Evolutionary conservation across 2,113 vertebrate genomes (phyloP).

Genomic region (Nothobranchius furzeri): DNA sequence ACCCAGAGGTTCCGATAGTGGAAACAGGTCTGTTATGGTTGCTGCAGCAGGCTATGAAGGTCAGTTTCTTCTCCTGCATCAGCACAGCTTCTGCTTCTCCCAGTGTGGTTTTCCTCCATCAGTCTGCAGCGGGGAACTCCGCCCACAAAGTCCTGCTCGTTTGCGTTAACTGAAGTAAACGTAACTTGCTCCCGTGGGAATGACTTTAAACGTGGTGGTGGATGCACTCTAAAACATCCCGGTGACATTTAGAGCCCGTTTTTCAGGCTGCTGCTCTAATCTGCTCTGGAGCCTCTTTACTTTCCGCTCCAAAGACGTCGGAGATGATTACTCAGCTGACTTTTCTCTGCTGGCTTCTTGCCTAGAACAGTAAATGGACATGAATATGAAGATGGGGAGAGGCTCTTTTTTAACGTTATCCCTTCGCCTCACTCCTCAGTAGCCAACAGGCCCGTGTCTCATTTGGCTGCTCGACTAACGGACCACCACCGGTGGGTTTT

Average conservation of each 20-base stretch:
- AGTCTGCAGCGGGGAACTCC: too few relatives aligned
- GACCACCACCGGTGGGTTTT: slow-evolving; percentile 21
- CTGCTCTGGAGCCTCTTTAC: slow-evolving; percentile 28
- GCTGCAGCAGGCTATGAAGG: too few relatives aligned
- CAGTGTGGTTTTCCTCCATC: too few relatives aligned
- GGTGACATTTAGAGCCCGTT: slow-evolving; percentile 36
- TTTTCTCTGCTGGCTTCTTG: slow-evolving; percentile 33
- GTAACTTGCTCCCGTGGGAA: neutral
- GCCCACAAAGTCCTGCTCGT: neutral
- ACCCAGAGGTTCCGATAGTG: too few relatives aligned
- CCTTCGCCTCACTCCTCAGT: slow-evolving; percentile 30
- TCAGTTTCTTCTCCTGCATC: too few relatives aligned
- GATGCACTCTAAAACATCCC: slow-evolving; percentile 1
- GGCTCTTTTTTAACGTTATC: slow-evolving; percentile 37
- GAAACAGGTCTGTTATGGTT: too few relatives aligned
- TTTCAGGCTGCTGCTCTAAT: slow-evolving; percentile 4
- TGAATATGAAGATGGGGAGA: slow-evolving; percentile 30
- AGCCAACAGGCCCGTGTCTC: slow-evolving; percentile 29
- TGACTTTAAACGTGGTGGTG: slow-evolving; percentile 9
- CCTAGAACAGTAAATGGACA: slow-evolving; percentile 23
- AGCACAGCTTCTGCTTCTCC: too few relatives aligned
- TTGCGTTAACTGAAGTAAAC: neutral
- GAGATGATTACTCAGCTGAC: slow-evolving; percentile 32
- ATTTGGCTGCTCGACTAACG: slow-evolving; percentile 36
- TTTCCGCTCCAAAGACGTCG: slow-evolving; percentile 10